Evolutionary conservation across 2,888 invertebrate species (phyloP).

Genomic region (Argynnis bischoffii): DNA sequence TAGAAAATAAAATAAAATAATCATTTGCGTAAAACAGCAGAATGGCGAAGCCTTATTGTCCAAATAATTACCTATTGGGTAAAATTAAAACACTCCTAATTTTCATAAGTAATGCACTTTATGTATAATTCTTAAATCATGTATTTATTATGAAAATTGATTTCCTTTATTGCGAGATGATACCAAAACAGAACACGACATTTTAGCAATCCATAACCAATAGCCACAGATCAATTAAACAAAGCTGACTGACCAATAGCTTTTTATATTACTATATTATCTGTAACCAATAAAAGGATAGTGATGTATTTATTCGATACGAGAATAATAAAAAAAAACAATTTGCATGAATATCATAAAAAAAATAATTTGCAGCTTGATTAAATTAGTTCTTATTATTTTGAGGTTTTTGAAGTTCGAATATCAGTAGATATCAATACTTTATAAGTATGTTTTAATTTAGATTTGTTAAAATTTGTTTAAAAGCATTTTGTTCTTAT

Average conservation of each 20-base stretch:
- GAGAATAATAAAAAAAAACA: neutral
- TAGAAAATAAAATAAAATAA: slow-evolving; percentile 52
- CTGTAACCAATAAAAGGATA: slow-evolving; percentile 37
- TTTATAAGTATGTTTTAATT: too few species aligned
- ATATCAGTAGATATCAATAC: too few species aligned
- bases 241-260: too few species aligned
- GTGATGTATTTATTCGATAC: slow-evolving; percentile 18
- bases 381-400: too few species aligned
- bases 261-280: too few species aligned
- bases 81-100: slow-evolving; percentile 44
- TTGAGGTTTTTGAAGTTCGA: too few species aligned
- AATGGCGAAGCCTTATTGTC: slow-evolving; percentile 36
- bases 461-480: too few species aligned
- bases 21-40: slow-evolving; percentile 40
- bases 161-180: slow-evolving; percentile 66
- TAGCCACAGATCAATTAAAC: slow-evolving; percentile 40
- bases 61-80: slow-evolving; percentile 46
- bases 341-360: too few species aligned
- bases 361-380: too few species aligned
- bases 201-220: slow-evolving; percentile 64
- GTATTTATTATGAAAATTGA: slow-evolving; percentile 63
- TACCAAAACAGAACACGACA: slow-evolving; percentile 80
- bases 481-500: too few species aligned
- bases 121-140: slow-evolving; percentile 52
- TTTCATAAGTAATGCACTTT: slow-evolving; percentile 49